Conservation (phyloP, 1,140 invertebrate genomes). For the Lamellibrachia luymesi region DNA sequence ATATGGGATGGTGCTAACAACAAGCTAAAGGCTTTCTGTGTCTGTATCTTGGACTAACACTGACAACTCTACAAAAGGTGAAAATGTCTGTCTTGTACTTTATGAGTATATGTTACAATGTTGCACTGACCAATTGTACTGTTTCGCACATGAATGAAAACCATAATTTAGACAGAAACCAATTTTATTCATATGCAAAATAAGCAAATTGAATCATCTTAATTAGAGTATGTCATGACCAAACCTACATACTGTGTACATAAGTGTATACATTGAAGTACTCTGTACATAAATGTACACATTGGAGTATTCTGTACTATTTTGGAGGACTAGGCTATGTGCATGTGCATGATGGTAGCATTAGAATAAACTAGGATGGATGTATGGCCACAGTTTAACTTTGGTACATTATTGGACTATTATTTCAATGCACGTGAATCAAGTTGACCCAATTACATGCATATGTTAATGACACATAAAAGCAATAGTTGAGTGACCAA, state of each 20-base stretch:
- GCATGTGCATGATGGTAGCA: background rate
- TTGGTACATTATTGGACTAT: background rate
- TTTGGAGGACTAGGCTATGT: too few relatives aligned
- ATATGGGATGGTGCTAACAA: too few relatives aligned
- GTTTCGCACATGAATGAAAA: background rate
- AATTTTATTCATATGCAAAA: conserved; percentile 6
- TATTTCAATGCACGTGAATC: background rate
- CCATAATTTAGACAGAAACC: background rate
- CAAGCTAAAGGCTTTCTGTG: too few relatives aligned
- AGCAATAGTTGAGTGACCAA: background rate
- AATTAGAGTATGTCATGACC: background rate
- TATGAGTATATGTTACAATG: background rate
- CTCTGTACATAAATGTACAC: background rate
- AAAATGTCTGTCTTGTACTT: background rate
- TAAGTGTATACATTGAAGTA: background rate
- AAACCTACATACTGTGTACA: background rate
- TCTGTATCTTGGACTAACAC: background rate
- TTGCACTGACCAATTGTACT: background rate
- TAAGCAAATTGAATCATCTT: background rate
- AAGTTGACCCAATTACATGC: background rate
- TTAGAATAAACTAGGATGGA: background rate
- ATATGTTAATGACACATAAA: background rate
- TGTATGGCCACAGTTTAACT: background rate
- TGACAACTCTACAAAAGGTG: background rate
- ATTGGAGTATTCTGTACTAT: background rate